These are phyloP conservation scores for Lophotriccus pileatus DNA, from an alignment of 2,797 vertebrate genomes.

Conservation along the genomic window DNA sequence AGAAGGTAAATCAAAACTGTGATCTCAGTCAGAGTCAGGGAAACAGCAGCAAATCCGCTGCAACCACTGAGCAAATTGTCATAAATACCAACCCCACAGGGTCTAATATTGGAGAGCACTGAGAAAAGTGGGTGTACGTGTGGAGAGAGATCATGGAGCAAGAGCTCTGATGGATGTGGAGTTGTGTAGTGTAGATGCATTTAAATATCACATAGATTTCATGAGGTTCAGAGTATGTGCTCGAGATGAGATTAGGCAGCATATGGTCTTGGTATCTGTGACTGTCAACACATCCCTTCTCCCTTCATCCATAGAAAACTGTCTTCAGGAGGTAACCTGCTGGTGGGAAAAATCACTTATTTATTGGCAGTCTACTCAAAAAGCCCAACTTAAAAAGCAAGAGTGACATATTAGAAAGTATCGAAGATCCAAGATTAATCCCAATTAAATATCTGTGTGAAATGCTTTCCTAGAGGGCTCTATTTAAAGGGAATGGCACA, in stretches of 20 bases:
- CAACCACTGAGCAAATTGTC: neutral
- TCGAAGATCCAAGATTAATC: neutral
- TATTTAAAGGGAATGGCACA: neutral
- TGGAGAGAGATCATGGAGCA: neutral
- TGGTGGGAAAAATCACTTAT: constrained; percentile 43
- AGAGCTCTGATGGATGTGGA: neutral
- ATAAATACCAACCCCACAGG: neutral
- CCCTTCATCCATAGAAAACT: constrained; percentile 41
- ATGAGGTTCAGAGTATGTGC: constrained; percentile 35
- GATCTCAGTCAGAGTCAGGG: neutral
- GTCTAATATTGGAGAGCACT: neutral
- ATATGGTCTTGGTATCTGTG: constrained; percentile 61
- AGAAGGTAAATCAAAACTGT: neutral
- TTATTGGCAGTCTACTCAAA: constrained; percentile 44
- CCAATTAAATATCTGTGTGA: neutral
- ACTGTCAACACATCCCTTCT: constrained; percentile 65
- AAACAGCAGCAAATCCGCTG: neutral
- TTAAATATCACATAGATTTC: constrained; percentile 29
- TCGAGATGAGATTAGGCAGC: constrained; percentile 55
- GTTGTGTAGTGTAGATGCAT: neutral
- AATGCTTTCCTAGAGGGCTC: neutral
- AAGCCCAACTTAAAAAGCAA: constrained; percentile 22
- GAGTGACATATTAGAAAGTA: constrained; percentile 28
- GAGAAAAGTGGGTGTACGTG: neutral
- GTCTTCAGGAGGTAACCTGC: constrained; percentile 41